A percentile compares a stretch with the other conserved stretches of the same genome.
phyloP scores from a whole-genome alignment of 2,888 invertebrate genomes.

The Caenorhabditis sp. region DNA sequence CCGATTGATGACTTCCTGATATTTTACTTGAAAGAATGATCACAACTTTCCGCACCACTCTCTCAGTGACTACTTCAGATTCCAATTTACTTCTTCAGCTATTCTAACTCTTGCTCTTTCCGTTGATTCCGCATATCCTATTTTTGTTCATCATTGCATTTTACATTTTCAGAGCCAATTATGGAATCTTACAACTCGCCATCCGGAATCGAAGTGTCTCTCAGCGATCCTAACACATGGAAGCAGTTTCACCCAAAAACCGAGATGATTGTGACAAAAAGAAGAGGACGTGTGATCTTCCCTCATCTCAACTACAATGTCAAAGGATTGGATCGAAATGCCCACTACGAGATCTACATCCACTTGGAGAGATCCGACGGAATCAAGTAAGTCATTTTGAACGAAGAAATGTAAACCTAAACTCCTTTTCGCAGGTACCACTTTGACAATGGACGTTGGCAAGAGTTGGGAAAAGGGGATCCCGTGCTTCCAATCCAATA shows the following conservation, averaged over 20 bases:
- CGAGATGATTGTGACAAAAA: constrained; percentile 62
- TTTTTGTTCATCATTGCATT: too few relatives aligned
- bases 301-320: constrained; percentile 42
- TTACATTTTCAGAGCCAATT: too few relatives aligned
- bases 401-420: too few relatives aligned
- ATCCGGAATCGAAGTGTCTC: constrained; percentile 9
- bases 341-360: constrained; percentile 30
- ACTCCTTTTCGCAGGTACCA: constrained; percentile 50
- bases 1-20: too few relatives aligned
- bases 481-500: background rate
- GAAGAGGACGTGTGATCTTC: constrained; percentile 39
- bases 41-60: too few relatives aligned
- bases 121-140: too few relatives aligned
- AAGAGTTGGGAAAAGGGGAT: constrained; percentile 34
- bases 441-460: constrained; percentile 43
- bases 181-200: background rate
- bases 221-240: constrained; percentile 30
- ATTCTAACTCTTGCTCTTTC: too few relatives aligned
- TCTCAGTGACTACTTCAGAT: too few relatives aligned
- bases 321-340: constrained; percentile 14
- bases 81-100: too few relatives aligned
- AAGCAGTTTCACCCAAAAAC: constrained; percentile 40
- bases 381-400: constrained; percentile 49
- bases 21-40: too few relatives aligned
- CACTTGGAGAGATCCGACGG: constrained; percentile 42